A percentile compares a stretch with the other conserved stretches of the same genome.
These are phyloP conservation scores for Calliphora vicina DNA, from an alignment of 1,140 invertebrate species.

Conservation along the genomic window DNA sequence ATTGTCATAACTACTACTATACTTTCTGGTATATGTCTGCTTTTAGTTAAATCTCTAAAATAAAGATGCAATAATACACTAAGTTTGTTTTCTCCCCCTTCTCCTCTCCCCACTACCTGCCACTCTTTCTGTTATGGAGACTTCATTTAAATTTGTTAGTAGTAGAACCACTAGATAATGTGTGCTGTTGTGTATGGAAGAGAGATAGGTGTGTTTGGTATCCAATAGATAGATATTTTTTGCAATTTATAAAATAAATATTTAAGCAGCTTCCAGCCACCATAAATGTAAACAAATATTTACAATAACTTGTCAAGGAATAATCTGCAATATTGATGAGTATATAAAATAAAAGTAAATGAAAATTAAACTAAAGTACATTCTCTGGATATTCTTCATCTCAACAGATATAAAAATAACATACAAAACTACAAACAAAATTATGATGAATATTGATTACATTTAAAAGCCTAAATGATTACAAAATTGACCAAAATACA, in stretches of 20 bases:
- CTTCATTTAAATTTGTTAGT: background rate
- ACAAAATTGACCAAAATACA: background rate
- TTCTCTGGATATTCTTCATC: background rate
- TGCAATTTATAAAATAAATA: constrained; percentile 5
- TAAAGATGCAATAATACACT: background rate
- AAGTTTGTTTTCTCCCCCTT: too few relatives aligned
- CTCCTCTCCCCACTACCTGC: too few relatives aligned
- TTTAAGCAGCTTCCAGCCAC: constrained; percentile 8
- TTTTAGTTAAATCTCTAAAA: background rate
- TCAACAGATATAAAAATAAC: too few relatives aligned
- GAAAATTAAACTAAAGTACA: background rate
- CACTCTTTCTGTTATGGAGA: too few relatives aligned
- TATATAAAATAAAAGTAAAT: background rate
- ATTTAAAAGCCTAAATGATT: background rate
- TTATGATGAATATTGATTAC: background rate
- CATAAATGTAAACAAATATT: constrained; percentile 14
- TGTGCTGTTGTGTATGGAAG: too few relatives aligned
- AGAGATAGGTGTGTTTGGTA: background rate
- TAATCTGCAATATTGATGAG: constrained; percentile 10
- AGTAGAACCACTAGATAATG: background rate
- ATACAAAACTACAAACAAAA: background rate
- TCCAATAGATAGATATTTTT: background rate
- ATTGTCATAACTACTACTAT: too few relatives aligned
- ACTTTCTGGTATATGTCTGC: background rate
- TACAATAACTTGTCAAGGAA: constrained; percentile 7